These are phyloP conservation scores for Philopedon plagiatum DNA, from an alignment of 2,888 invertebrate genomes.

Conservation along the genomic window DNA sequence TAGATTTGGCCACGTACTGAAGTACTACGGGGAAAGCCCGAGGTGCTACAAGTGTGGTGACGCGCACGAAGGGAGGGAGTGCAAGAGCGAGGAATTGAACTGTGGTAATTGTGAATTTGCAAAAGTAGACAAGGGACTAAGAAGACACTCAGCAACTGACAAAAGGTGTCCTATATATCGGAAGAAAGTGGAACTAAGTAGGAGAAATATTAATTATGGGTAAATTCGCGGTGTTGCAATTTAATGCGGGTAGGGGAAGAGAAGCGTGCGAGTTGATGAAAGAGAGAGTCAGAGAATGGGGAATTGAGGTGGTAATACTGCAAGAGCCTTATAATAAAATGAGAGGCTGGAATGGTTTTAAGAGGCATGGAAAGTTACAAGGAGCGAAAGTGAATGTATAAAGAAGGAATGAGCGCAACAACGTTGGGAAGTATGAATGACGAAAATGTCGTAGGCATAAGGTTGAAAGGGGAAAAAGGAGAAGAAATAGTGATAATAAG, in stretches of 20 bases:
- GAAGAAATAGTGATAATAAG: too few species aligned
- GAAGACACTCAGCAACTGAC: neutral
- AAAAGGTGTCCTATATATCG: neutral
- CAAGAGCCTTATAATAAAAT: neutral
- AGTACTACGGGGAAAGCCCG: neutral
- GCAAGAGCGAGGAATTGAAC: neutral
- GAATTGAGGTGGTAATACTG: neutral
- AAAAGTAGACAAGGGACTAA: neutral
- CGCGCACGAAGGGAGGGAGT: constrained; percentile 9
- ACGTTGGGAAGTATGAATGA: neutral
- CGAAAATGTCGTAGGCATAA: too few species aligned
- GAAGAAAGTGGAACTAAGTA: neutral
- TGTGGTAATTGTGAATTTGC: neutral
- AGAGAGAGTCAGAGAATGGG: neutral
- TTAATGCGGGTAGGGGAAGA: neutral
- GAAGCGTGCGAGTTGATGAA: neutral
- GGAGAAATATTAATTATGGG: neutral
- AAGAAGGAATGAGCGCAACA: neutral
- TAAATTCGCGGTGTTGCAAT: neutral
- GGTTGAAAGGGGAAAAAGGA: too few species aligned
- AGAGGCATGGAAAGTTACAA: neutral
- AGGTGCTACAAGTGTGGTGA: constrained; percentile 28
- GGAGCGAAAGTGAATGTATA: neutral
- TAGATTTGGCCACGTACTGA: constrained; percentile 5
- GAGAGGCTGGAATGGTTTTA: neutral